These are phyloP conservation scores for Phrynocephalus vlangalii DNA, from an alignment of 2,797 vertebrate species.

Conservation along the genomic window DNA sequence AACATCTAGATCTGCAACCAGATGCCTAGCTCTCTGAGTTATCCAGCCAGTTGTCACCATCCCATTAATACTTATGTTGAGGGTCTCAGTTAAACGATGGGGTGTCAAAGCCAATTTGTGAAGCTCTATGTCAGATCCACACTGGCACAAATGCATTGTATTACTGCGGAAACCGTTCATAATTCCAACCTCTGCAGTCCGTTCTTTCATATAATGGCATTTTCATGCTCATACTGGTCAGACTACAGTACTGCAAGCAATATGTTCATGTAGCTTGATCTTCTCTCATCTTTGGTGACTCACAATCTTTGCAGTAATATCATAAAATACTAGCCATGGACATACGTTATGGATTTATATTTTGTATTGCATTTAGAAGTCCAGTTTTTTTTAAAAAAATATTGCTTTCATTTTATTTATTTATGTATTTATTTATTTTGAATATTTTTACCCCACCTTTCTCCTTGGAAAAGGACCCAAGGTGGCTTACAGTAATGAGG, in stretches of 20 bases:
- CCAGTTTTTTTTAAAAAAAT: too few relatives aligned
- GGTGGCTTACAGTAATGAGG: too few relatives aligned
- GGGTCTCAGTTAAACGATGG: not conserved
- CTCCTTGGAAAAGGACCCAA: too few relatives aligned
- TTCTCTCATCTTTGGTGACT: not conserved
- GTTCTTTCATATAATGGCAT: not conserved
- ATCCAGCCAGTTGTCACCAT: too few relatives aligned
- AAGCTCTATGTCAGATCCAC: not conserved
- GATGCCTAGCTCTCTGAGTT: too few relatives aligned
- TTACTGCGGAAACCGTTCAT: too few relatives aligned
- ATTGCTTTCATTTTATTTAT: too few relatives aligned
- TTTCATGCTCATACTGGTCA: not conserved
- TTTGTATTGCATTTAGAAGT: not conserved
- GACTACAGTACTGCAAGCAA: not conserved
- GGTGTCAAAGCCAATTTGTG: not conserved
- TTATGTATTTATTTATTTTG: too few relatives aligned
- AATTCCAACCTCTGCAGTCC: not conserved
- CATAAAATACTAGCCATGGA: not conserved
- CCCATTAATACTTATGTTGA: not conserved
- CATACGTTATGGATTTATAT: not conserved
- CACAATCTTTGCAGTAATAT: not conserved
- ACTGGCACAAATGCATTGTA: not conserved
- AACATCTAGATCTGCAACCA: too few relatives aligned
- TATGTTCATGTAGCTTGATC: too few relatives aligned
- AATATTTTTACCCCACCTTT: too few relatives aligned